phyloP scores from a whole-genome alignment of 2,797 vertebrate genomes.

The Kryptopterus vitreolus region DNA sequence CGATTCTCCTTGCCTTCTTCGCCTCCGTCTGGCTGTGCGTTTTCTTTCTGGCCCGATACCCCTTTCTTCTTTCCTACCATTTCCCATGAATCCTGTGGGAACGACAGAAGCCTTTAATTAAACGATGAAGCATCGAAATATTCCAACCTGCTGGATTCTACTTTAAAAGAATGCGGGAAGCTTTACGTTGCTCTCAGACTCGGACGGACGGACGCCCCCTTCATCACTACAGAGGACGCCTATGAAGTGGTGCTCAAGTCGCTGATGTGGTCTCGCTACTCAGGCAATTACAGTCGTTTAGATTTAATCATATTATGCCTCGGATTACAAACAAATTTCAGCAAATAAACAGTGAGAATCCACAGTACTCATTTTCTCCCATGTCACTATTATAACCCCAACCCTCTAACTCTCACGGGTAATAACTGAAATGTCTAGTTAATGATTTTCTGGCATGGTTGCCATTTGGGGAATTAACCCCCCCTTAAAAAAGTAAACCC shows the following conservation, averaged over 20 bases:
- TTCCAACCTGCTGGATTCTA: background rate
- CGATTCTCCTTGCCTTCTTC: slow-evolving; percentile 95
- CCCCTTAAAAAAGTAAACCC: too few species aligned
- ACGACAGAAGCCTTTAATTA: slow-evolving; percentile 15
- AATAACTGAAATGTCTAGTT: background rate
- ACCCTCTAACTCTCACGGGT: background rate
- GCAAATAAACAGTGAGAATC: background rate
- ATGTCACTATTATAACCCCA: background rate
- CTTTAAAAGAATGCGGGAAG: background rate
- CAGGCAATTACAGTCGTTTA: background rate
- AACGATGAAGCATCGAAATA: background rate
- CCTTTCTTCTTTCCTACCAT: slow-evolving; percentile 99
- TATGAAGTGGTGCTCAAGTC: background rate
- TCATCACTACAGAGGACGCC: slow-evolving; percentile 28
- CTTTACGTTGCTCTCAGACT: slow-evolving; percentile 50
- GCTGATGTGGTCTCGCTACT: background rate
- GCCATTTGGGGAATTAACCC: too few species aligned
- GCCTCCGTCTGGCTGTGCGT: slow-evolving; percentile 82
- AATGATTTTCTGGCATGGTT: background rate
- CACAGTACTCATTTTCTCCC: background rate
- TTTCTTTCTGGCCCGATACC: slow-evolving; percentile 93
- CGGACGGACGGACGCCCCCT: slow-evolving; percentile 37
- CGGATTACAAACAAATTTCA: too few species aligned
- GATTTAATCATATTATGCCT: too few species aligned
- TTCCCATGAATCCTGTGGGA: slow-evolving; percentile 92